Evolutionary conservation across 2,888 invertebrate genomes (phyloP), one percentile per base, ranked within the genome.

Genomic region (Drosophila vallismaia): DNA sequence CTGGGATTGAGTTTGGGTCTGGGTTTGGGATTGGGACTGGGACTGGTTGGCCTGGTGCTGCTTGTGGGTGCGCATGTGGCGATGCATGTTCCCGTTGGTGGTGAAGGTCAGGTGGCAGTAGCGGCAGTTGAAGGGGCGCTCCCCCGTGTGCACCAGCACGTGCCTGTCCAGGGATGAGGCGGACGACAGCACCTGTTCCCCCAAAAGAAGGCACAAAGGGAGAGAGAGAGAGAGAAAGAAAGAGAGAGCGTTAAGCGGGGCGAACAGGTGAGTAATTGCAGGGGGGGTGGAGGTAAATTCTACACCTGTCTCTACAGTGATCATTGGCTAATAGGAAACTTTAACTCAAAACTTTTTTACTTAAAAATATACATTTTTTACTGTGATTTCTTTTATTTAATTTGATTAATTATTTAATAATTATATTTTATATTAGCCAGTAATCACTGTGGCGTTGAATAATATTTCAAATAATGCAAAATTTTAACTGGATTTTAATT

Each of bases 61-160:
- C 69, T 93, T 93, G 90, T 95, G 95, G 2, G 95, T 95, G 67
- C 96, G 93, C 93, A 95, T 94, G 90, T 97, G 97, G 40, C 96
- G 93, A 89, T 96, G 96, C 96, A 97, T 96, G 91, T 96, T 96
- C 28, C 96, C 96, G 90, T 96, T 96, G 10, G 96, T 96, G 36
- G 96, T 96, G 91, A 97, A 97, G 42, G 96, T 94, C 91, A 96
- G 94, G 59, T 94, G 94, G 91, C 96, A 97, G 79, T 94, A 93
- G 86, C 94, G 94, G 91, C 96, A 97, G 84, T 94, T 94, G 91
- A 96, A 96, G 2, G 96, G 96, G 8, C 96, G 93, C 88, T 96
- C 96, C 12, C 95, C 96, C 40, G 95, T 95, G 90, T 96, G 96
- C 3, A 96, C 95, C 60, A 96, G 92, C 82, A 95, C 95, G 92